Percentiles rank a stretch among this genome's conserved stretches.
Evolutionary conservation across 2,797 vertebrate species (phyloP).

Genomic region (Odontamblyopus lacepedii): DNA sequence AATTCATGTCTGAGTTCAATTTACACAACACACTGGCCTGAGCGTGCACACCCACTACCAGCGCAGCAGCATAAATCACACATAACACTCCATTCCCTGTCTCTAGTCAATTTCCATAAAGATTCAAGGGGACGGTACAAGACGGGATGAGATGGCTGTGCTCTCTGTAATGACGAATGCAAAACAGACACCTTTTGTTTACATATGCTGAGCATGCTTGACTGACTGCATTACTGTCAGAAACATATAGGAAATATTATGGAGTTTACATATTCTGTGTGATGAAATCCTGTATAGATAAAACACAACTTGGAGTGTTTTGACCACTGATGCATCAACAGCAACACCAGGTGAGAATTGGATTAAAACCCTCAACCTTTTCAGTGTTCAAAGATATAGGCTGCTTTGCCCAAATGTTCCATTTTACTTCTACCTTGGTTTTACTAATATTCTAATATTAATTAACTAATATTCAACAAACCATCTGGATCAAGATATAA

Average conservation of each 20-base stretch:
- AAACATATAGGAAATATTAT: neutral
- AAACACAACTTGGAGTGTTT: no score
- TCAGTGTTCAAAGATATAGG: no score
- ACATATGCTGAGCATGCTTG: constrained; percentile 26
- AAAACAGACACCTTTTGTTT: constrained; percentile 40
- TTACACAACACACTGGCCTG: constrained; percentile 30
- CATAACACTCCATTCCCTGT: constrained; percentile 66
- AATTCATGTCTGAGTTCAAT: constrained; percentile 62
- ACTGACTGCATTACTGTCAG: constrained; percentile 24
- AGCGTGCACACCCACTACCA: constrained; percentile 23
- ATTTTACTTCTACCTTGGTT: no score
- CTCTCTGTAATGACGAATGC: constrained; percentile 45
- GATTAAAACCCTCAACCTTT: no score
- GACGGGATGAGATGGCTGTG: constrained; percentile 48
- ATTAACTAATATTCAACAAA: no score
- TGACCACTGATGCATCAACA: no score
- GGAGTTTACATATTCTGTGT: neutral
- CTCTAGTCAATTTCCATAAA: constrained; percentile 78
- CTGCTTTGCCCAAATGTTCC: no score
- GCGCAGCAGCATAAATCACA: constrained; percentile 56
- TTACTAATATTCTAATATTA: no score
- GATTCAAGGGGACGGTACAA: constrained; percentile 51
- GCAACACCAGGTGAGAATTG: no score
- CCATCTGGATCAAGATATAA: no score
- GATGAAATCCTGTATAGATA: no score